Base-by-base conservation (phyloP, 2,113 vertebrate species). In the Junco hyemalis region DNA sequence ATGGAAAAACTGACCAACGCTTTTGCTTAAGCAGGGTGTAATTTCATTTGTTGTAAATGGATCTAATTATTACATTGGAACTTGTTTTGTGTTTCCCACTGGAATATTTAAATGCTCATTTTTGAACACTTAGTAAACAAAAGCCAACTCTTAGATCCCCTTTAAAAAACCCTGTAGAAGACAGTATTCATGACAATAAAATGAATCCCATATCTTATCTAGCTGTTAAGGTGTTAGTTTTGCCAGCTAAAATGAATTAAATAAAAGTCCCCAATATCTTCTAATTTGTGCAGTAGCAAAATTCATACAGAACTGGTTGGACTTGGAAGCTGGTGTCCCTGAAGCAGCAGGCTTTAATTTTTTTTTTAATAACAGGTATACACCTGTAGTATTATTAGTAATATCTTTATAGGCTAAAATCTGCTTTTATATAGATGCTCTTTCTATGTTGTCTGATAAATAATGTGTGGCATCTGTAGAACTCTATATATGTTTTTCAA, bases 1-100 rank as follows among this genome's bases (percentile, higher is more conserved):
- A 93, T 96, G 94, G 78, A 70, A 95, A 93, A 95, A 92, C 59
- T 82, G 95, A 93, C 95, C 94, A 94, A 81, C 63, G 95, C 91
- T n/a, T 92, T 59, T 95, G 86, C 95, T 69, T 64, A 64, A 92
- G 68, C 47, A 60, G 53, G 19, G 6, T 59, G 33, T 63, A 4
- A 15, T 47, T 89, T 93, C 9, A 44, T 73, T 71, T 90, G 6
- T 60, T 86, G 54, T 66, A 56, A 91, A 45, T 57, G 59, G 50
- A 71, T 82, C 73, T 89, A 77, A 81, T 96, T 63, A 33, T 63
- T 72, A 47, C 4, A 7, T 26, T 72, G 86, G 78, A 81, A 83
- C 56, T 26, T 51, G 36, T 57, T 90, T 53, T 68, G 40, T 64
- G 73, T 81, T 95, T 94, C 69, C 50, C 54, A 20, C 76, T 96